These are phyloP conservation scores for Poeciliopsis retropinna DNA, from an alignment of 2,113 vertebrate species.

Conservation along the genomic window DNA sequence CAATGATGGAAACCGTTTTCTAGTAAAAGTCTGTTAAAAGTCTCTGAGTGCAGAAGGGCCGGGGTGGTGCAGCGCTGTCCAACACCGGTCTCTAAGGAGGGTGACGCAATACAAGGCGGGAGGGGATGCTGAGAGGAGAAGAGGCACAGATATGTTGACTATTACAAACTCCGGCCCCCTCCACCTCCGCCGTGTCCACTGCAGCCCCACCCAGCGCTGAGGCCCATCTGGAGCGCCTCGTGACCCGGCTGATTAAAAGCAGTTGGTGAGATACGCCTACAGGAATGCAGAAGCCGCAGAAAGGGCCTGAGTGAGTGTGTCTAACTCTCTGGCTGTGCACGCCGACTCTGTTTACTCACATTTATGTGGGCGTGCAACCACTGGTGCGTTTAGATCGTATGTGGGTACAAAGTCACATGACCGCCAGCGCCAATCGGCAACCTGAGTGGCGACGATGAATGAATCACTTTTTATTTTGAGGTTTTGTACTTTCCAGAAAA, in stretches of 20 bases:
- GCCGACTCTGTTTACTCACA: conserved; percentile 13
- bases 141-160: conserved; percentile 78
- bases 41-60: conserved; percentile 35
- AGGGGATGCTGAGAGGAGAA: conserved; percentile 45
- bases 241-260: conserved; percentile 83
- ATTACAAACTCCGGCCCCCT: conserved; percentile 61
- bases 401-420: conserved; percentile 34
- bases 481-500: background rate
- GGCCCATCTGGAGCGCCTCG: conserved; percentile 80
- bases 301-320: conserved; percentile 59
- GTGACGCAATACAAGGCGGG: conserved; percentile 74
- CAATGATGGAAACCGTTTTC: conserved; percentile 68
- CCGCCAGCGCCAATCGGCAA: conserved; percentile 41
- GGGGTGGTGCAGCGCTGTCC: conserved; percentile 48
- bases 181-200: conserved; percentile 42
- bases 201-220: conserved; percentile 75
- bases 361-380: conserved; percentile 16
- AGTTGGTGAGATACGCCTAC: conserved; percentile 78
- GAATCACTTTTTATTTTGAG: background rate
- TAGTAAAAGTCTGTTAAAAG: conserved; percentile 62
- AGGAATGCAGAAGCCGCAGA: conserved; percentile 77
- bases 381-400: conserved; percentile 15
- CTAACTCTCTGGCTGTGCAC: conserved; percentile 37
- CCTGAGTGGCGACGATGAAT: conserved; percentile 53
- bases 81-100: conserved; percentile 66